Base-by-base conservation (phyloP, 2,113 vertebrate genomes). In the Prunella himalayana region DNA sequence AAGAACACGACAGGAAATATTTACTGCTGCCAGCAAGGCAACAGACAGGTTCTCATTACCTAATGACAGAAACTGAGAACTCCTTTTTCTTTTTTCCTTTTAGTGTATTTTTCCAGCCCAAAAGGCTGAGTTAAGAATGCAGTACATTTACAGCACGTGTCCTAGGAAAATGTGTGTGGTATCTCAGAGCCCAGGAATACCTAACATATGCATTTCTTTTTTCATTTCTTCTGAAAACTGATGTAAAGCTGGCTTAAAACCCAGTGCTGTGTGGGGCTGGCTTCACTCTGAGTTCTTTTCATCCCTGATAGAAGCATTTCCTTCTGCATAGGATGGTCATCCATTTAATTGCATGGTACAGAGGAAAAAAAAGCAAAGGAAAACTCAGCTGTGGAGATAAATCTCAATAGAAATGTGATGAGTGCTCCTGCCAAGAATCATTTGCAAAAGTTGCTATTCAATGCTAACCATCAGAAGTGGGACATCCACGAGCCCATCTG, bases 401-500 rank as follows among this genome's bases (percentile, higher is more conserved):
- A 96, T 88, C 92, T 91, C 93, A 94, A 94, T 92, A 92, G 82
- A 61, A 88, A 88, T 77, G 85, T 87, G 87, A 86, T 57, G 85
- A 96, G 47, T 42, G 27, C 69, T 96, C 78, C 92, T 94, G 93
- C 78, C 93, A 97, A 95, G 87, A 94, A 94, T 86, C 61, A 91
- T 95, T 94, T 94, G 78, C 83, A 86, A 84, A 95, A 96, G 84
- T 95, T 94, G 45, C 89, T 86, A 95, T 96, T 95, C 93, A 94
- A 13, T 61, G 69, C 93, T 80, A 86, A 65, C 68, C 87, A 83
- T 13, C 57, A 87, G 44, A 93, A 96, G 85, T 53, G 88, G 81
- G 87, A 51, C 70, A 88, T 59, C 56, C 90, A 82, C 68, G 42
- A 80, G 47, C 90, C 90, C 92, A 95, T 93, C 95, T 94, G 93